Conservation (phyloP, 2,888 invertebrate genomes). For the Ganaspis brasiliensis region DNA sequence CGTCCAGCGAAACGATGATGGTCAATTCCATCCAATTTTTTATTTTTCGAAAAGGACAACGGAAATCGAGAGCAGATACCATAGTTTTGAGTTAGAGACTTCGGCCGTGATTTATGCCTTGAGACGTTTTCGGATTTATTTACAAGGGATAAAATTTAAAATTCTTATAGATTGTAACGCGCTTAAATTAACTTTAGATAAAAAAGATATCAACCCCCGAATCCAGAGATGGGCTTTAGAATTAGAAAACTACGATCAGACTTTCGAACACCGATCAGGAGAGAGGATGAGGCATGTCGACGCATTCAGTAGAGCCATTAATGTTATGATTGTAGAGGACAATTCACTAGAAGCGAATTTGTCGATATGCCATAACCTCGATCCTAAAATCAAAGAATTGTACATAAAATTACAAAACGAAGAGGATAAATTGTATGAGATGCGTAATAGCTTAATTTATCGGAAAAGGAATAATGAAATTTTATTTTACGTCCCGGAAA, state of each 20-base stretch:
- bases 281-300: constrained; percentile 64
- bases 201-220: constrained; percentile 66
- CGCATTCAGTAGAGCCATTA: constrained; percentile 55
- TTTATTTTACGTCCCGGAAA: constrained; percentile 45
- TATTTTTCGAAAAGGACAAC: constrained; percentile 66
- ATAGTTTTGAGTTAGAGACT: constrained; percentile 71
- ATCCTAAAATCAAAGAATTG: constrained; percentile 34
- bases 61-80: constrained; percentile 55
- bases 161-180: constrained; percentile 44
- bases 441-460: constrained; percentile 48
- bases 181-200: constrained; percentile 32
- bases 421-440: constrained; percentile 44
- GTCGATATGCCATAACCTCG: constrained; percentile 27
- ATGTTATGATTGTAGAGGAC: constrained; percentile 44
- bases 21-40: constrained; percentile 66
- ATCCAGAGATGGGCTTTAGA: constrained; percentile 62
- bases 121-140: constrained; percentile 65
- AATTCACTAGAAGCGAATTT: constrained; percentile 45
- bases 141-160: constrained; percentile 40
- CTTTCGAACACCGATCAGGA: constrained; percentile 54
- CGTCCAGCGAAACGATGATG: constrained; percentile 42
- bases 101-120: constrained; percentile 62
- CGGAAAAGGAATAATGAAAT: constrained; percentile 36
- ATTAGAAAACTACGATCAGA: constrained; percentile 43
- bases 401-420: constrained; percentile 27